Base-by-base conservation (phyloP, 2,888 invertebrate species). In the Coecobrya sp. region DNA sequence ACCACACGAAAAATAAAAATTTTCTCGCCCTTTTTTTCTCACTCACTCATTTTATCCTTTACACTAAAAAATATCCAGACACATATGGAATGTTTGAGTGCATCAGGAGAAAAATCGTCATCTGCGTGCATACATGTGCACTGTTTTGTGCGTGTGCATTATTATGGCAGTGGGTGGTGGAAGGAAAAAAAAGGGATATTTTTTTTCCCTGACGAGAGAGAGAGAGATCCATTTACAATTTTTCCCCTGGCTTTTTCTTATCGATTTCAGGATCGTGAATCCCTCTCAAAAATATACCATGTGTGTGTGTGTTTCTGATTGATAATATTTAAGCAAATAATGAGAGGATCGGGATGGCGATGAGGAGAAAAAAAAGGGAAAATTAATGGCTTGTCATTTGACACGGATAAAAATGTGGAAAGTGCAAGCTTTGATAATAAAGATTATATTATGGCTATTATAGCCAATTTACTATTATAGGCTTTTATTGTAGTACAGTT, bases 221-320 rank as follows among this genome's bases (percentile, higher is more conserved):
- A 55, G 19, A 55, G 19, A 55, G 19, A 55, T 55, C 62, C 62
- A 62, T 62, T 62, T 62, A 22, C 22, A 10, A 59, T 59, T 62
- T 22, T 22, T 25, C 10, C 22, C 25, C 62, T 22, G 62, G 8
- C 62, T 8, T n/a, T n/a, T n/a, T 19, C 62, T 55, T 55, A 62
- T 62, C 62, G 62, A 62, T 62, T 62, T 62, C 62, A 10, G 49
- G 11, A 62, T 62, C 22, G n/a, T 62, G 49, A 13, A 49, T 7
- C 1, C 62, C 62, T 10, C 10, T 62, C n/a, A n/a, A 62, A 62
- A 62, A 62, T 62, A 62, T 5, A 10, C 25, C 62, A 70, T 70
- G 13, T 70, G 70, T 36, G 70, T 42, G 49, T 49, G 70, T 70
- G 70, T 19, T 70, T 30, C 70, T 70, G 70, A 70, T 70, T 70